Evolutionary conservation across 2,113 vertebrate genomes (phyloP).

Genomic region (Sciurus niger): DNA sequence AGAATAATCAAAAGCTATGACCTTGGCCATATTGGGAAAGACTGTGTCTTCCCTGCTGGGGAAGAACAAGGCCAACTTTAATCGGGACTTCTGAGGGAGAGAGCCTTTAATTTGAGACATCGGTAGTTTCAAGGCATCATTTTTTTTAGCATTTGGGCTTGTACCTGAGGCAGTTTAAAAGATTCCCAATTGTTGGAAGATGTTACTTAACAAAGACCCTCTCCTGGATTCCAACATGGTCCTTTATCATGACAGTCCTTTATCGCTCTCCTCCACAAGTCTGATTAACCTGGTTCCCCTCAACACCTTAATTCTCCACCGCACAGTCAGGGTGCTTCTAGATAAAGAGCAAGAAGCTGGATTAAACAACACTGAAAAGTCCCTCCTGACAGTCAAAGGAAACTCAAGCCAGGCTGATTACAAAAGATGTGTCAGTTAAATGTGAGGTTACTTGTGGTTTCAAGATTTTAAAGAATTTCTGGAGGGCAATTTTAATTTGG

Average conservation of each 20-base stretch:
- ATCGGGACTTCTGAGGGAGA: neutral
- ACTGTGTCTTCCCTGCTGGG: neutral
- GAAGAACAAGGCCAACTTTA: neutral
- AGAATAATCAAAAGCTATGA: neutral
- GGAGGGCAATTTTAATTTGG: constrained; percentile 30
- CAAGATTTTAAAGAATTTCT: constrained; percentile 52
- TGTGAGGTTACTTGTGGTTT: neutral
- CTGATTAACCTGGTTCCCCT: neutral
- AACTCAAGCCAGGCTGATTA: neutral
- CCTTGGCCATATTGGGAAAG: neutral
- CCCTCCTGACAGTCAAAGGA: neutral
- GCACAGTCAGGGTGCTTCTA: neutral
- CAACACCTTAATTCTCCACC: neutral
- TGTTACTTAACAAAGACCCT: neutral
- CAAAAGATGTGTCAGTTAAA: neutral
- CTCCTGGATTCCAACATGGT: constrained; percentile 12
- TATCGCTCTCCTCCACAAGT: neutral
- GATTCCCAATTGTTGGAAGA: neutral
- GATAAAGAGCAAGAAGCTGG: constrained; percentile 2
- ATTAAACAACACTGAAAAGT: neutral
- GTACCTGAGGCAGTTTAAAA: constrained; percentile 49
- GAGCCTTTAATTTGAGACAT: constrained; percentile 1
- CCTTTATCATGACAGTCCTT: neutral
- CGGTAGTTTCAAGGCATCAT: neutral
- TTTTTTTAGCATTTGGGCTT: constrained; percentile 3